These are phyloP conservation scores for Hofmannophila pseudospretella DNA, from an alignment of 2,888 invertebrate genomes.

Conservation along the genomic window DNA sequence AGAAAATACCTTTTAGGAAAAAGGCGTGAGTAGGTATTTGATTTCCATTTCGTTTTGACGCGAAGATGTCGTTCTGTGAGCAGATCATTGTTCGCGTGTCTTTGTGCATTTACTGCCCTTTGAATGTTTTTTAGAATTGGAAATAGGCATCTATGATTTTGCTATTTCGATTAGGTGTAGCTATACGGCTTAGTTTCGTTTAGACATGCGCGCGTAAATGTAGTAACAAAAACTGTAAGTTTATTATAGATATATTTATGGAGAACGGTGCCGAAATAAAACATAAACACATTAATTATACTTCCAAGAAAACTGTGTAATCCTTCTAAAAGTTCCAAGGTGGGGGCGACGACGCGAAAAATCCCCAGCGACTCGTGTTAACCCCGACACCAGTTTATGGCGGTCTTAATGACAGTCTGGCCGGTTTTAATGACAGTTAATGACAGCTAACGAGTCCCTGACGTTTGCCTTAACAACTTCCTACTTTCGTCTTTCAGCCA, in stretches of 20 bases:
- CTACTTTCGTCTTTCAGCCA: too few relatives aligned
- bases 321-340: slow-evolving; percentile 18
- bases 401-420: slow-evolving; percentile 36
- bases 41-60: slow-evolving; percentile 25
- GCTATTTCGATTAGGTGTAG: neutral
- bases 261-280: too few relatives aligned
- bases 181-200: neutral
- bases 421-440: slow-evolving; percentile 55
- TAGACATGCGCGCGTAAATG: too few relatives aligned
- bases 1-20: slow-evolving; percentile 55
- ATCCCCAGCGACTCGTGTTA: slow-evolving; percentile 32
- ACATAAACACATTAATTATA: slow-evolving; percentile 7
- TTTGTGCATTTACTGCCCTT: slow-evolving; percentile 15
- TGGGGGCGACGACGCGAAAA: slow-evolving; percentile 21
- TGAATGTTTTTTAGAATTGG: neutral
- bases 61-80: slow-evolving; percentile 20
- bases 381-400: slow-evolving; percentile 33
- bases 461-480: slow-evolving; percentile 43
- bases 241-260: too few relatives aligned
- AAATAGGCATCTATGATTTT: neutral
- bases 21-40: slow-evolving; percentile 29
- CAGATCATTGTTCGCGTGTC: slow-evolving; percentile 23
- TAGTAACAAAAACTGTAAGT: too few relatives aligned
- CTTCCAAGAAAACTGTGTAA: slow-evolving; percentile 10
- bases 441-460: slow-evolving; percentile 46